phyloP scores from a whole-genome alignment of 2,888 invertebrate species.

The Nyleta sp. region DNA sequence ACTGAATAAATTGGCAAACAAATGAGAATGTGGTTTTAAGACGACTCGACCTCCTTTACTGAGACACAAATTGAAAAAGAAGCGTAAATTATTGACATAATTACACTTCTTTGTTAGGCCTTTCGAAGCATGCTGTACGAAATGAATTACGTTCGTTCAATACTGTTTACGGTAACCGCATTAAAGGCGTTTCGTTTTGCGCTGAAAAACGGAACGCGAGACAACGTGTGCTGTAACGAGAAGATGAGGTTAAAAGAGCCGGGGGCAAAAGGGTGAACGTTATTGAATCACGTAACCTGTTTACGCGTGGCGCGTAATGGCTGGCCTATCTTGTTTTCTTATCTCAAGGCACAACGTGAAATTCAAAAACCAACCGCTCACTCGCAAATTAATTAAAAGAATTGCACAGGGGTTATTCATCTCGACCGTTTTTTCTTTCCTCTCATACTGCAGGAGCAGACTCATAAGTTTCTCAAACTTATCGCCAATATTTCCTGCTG shows the following conservation, averaged over 20 bases:
- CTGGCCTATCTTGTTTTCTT: slow-evolving; percentile 60
- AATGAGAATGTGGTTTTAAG: too few relatives aligned
- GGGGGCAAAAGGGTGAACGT: slow-evolving; percentile 49
- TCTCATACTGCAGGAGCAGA: not conserved
- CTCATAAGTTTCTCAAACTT: slow-evolving; percentile 16
- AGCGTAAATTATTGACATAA: too few relatives aligned
- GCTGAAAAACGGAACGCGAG: too few relatives aligned
- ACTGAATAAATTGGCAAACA: too few relatives aligned
- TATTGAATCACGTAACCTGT: slow-evolving; percentile 74
- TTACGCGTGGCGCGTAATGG: slow-evolving; percentile 68
- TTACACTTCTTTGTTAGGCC: too few relatives aligned
- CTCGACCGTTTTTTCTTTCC: slow-evolving; percentile 5
- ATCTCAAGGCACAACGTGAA: slow-evolving; percentile 16
- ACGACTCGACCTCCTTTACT: too few relatives aligned
- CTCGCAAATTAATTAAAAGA: slow-evolving; percentile 51
- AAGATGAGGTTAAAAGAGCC: slow-evolving; percentile 45
- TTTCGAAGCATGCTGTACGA: too few relatives aligned
- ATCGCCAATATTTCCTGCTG: slow-evolving; percentile 8
- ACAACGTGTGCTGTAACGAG: slow-evolving; percentile 48
- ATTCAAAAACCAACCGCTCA: slow-evolving; percentile 40
- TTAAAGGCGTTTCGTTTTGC: too few relatives aligned
- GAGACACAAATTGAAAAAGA: too few relatives aligned
- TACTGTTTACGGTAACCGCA: too few relatives aligned
- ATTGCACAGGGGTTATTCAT: slow-evolving; percentile 10
- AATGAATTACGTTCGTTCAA: too few relatives aligned